Percentiles rank a stretch among this genome's conserved stretches.
These are phyloP conservation scores for Oppia nitens DNA, from an alignment of 1,140 invertebrate species.

Conservation along the genomic window DNA sequence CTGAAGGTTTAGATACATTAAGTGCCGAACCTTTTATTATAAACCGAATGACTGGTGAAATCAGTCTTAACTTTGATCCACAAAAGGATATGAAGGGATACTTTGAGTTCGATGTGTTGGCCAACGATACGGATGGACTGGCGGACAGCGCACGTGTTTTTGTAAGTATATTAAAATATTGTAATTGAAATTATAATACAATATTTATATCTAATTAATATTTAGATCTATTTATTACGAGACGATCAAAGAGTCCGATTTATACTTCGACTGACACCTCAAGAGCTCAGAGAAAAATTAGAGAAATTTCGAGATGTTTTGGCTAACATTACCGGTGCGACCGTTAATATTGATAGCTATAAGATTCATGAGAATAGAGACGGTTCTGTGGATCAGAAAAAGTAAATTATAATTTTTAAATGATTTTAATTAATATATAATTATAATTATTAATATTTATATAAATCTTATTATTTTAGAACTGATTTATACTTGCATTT, in stretches of 20 bases:
- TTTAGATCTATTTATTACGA: constrained; percentile 62
- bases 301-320: constrained; percentile 56
- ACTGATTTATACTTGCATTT: constrained; percentile 86
- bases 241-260: constrained; percentile 85
- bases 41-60: constrained; percentile 54
- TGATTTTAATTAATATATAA: background rate
- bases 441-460: constrained; percentile 1
- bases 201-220: background rate
- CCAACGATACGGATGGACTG: constrained; percentile 64
- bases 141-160: constrained; percentile 30
- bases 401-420: constrained; percentile 29
- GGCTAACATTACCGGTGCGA: constrained; percentile 65
- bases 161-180: constrained; percentile 23
- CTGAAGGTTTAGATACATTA: constrained; percentile 65
- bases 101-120: constrained; percentile 73
- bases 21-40: constrained; percentile 63
- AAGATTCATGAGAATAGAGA: constrained; percentile 78
- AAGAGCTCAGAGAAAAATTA: constrained; percentile 59
- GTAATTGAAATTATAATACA: constrained; percentile 2
- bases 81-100: constrained; percentile 92
- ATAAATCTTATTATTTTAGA: constrained; percentile 22
- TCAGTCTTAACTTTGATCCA: constrained; percentile 81
- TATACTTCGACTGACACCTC: constrained; percentile 69
- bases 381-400: constrained; percentile 78
- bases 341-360: constrained; percentile 83